Percentiles rank a stretch among this genome's conserved stretches.
Conservation (phyloP, 2,113 vertebrate species). For the Gopherus flavomarginatus region DNA sequence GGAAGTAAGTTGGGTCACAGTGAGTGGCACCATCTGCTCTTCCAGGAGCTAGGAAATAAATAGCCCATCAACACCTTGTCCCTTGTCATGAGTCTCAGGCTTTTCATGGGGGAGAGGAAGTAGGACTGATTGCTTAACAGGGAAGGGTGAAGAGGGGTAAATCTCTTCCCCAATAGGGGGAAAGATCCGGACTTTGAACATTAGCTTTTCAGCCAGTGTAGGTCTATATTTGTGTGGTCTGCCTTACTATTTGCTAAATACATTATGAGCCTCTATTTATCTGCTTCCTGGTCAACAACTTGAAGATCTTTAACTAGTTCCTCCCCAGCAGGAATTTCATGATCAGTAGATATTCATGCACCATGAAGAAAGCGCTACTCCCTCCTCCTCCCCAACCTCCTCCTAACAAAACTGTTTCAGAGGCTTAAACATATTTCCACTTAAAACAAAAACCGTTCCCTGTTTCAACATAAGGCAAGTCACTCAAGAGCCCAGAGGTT, state of each 20-base stretch:
- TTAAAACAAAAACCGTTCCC: neutral
- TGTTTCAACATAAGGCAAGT: neutral
- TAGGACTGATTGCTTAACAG: fast-evolving
- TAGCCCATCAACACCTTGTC: conserved; percentile 38
- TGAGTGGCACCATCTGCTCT: neutral
- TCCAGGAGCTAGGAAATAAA: neutral
- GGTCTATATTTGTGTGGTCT: neutral
- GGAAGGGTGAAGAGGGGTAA: neutral
- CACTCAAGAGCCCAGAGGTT: neutral
- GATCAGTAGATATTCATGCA: neutral
- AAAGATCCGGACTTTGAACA: neutral
- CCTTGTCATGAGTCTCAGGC: neutral
- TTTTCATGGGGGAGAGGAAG: neutral
- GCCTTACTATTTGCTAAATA: neutral
- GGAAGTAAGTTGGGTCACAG: neutral
- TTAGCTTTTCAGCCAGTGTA: neutral
- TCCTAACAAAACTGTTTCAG: neutral
- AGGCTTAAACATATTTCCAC: neutral
- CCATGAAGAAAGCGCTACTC: neutral
- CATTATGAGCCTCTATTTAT: neutral
- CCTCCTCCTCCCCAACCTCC: neutral
- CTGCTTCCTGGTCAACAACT: neutral
- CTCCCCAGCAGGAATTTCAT: neutral
- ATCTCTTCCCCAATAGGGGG: neutral
- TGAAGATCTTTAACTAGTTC: neutral